Conservation (phyloP, 2,888 invertebrate species). For the Leucania comma region DNA sequence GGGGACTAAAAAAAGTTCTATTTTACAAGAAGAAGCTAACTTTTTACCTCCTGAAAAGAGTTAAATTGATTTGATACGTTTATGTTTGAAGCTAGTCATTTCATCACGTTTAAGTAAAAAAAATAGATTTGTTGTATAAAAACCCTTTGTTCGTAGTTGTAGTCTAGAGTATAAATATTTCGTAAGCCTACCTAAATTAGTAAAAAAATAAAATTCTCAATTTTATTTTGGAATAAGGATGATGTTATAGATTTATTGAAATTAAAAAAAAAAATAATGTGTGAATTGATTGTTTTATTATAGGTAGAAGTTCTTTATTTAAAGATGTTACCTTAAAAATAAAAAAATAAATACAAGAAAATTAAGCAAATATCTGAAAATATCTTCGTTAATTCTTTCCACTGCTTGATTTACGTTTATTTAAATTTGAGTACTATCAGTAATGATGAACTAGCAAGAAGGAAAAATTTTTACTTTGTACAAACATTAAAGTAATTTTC, state of each 20-base stretch:
- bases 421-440: no score
- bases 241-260: neutral
- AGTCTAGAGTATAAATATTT: neutral
- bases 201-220: neutral
- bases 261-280: neutral
- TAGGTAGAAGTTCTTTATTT: neutral
- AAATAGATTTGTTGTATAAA: neutral
- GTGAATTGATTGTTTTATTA: neutral
- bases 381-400: no score
- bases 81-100: slow-evolving; percentile 35
- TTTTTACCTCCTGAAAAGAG: slow-evolving; percentile 33
- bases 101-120: neutral
- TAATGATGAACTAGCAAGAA: no score
- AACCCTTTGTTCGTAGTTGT: neutral
- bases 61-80: neutral
- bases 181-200: neutral
- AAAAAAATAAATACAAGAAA: neutral
- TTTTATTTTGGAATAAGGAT: neutral
- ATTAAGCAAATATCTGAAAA: no score
- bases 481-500: no score
- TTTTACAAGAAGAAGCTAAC: slow-evolving; percentile 26
- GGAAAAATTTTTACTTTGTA: no score
- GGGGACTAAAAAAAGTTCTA: slow-evolving; percentile 27
- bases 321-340: no score
- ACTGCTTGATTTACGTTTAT: no score